A percentile compares a stretch with the other conserved stretches of the same genome.
Evolutionary conservation across 2,797 vertebrate genomes (phyloP).

Genomic region (Sciaenops ocellatus): DNA sequence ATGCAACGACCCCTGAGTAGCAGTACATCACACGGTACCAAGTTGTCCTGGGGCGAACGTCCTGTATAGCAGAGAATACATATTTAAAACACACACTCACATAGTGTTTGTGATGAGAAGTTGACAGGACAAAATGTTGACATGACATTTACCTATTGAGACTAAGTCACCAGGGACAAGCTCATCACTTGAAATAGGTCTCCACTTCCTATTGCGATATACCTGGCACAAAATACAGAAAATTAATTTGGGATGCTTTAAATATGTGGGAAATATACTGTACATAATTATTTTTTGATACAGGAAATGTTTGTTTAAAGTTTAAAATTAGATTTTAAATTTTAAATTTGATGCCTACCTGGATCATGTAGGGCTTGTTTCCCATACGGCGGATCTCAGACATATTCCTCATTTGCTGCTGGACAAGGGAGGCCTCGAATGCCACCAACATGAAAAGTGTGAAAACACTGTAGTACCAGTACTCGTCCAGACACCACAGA

Average conservation of each 20-base stretch:
- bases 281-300: background rate
- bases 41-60: conserved; percentile 94
- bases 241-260: conserved; percentile 6
- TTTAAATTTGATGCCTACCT: conserved; percentile 80
- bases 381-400: conserved; percentile 97
- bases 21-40: conserved; percentile 96
- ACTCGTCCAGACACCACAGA: conserved; percentile 97
- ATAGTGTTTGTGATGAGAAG: conserved; percentile 1
- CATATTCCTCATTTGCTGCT: conserved; percentile 98
- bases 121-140: conserved; percentile 1
- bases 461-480: conserved; percentile 99
- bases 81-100: conserved; percentile 13
- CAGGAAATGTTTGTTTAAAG: background rate
- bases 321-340: background rate
- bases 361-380: conserved; percentile 96
- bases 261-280: background rate
- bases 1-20: conserved; percentile 95
- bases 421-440: conserved; percentile 96
- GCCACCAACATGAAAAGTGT: conserved; percentile 98
- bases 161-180: conserved; percentile 95
- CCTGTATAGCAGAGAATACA: conserved; percentile 78
- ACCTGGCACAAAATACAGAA: conserved; percentile 82
- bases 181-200: conserved; percentile 94
- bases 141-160: conserved; percentile 89
- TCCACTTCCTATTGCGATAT: conserved; percentile 97